Percentiles rank a stretch among this genome's conserved stretches.
Evolutionary conservation across 2,888 invertebrate genomes (phyloP).

Genomic region (Drosophila meridiana): DNA sequence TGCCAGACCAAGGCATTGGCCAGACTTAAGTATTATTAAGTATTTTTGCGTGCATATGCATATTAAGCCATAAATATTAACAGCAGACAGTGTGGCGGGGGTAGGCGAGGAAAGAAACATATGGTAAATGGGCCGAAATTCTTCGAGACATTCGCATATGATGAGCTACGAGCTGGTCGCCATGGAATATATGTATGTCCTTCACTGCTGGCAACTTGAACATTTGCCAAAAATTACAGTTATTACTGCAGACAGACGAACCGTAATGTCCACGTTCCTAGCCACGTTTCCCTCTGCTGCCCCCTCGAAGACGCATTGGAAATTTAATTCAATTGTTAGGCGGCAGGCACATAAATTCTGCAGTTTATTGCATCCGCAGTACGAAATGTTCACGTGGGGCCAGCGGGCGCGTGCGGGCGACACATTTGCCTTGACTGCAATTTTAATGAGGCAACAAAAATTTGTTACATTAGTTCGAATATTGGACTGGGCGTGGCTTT

Average conservation of each 20-base stretch:
- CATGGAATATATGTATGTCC: constrained; percentile 6
- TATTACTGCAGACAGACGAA: constrained; percentile 76
- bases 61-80: constrained; percentile 74
- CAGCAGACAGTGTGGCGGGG: constrained; percentile 13
- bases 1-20: constrained; percentile 32
- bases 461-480: constrained; percentile 64
- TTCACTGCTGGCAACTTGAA: constrained; percentile 31
- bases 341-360: constrained; percentile 74
- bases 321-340: constrained; percentile 79
- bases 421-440: constrained; percentile 38
- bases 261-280: constrained; percentile 43
- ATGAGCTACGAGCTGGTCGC: constrained; percentile 41
- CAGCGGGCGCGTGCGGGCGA: neutral
- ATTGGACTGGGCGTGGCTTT: constrained; percentile 22
- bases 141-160: constrained; percentile 34
- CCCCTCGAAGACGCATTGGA: constrained; percentile 65
- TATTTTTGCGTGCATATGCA: constrained; percentile 64
- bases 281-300: neutral
- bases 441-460: constrained; percentile 72
- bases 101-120: constrained; percentile 29
- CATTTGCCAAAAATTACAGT: constrained; percentile 80
- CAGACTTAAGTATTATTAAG: constrained; percentile 55
- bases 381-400: constrained; percentile 64
- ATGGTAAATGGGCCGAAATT: constrained; percentile 55
- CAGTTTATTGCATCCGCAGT: constrained; percentile 79